Percentiles rank a stretch among this genome's conserved stretches.
These are phyloP conservation scores for Danaus chrysippus DNA, from an alignment of 2,888 invertebrate species.

Conservation along the genomic window DNA sequence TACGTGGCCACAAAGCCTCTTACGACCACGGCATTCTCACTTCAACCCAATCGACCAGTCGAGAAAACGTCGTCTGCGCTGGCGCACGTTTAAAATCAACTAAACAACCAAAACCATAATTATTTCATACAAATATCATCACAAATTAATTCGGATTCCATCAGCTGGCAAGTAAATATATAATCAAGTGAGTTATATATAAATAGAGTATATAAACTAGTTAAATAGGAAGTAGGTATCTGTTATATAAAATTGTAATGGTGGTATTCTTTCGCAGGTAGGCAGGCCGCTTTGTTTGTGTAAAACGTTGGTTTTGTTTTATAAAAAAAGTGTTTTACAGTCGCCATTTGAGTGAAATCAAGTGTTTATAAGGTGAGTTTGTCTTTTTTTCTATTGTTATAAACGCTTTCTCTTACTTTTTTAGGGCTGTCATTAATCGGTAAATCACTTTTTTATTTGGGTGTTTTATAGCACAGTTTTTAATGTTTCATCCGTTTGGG, in stretches of 20 bases:
- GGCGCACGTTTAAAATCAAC: conserved; percentile 35
- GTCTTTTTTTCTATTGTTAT: conserved; percentile 39
- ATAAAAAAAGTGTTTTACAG: conserved; percentile 46
- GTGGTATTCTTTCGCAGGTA: conserved; percentile 58
- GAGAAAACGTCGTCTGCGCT: conserved; percentile 42
- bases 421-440: conserved; percentile 39
- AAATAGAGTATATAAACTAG: conserved; percentile 41
- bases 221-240: conserved; percentile 55
- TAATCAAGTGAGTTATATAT: conserved; percentile 18
- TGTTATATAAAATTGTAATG: conserved; percentile 62
- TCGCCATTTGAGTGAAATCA: conserved; percentile 50
- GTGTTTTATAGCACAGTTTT: conserved; percentile 13
- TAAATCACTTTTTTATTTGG: conserved; percentile 19
- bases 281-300: conserved; percentile 48
- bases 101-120: not conserved
- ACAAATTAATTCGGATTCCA: conserved; percentile 32
- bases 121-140: conserved; percentile 16
- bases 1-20: conserved; percentile 42
- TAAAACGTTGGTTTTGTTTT: conserved; percentile 45
- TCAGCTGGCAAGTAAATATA: conserved; percentile 8
- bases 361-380: conserved; percentile 54
- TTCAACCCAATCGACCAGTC: conserved; percentile 40
- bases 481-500: not conserved
- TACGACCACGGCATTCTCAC: conserved; percentile 44
- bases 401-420: conserved; percentile 44